Conservation (phyloP, 2,113 vertebrate species). For the Catharus bicknelli region DNA sequence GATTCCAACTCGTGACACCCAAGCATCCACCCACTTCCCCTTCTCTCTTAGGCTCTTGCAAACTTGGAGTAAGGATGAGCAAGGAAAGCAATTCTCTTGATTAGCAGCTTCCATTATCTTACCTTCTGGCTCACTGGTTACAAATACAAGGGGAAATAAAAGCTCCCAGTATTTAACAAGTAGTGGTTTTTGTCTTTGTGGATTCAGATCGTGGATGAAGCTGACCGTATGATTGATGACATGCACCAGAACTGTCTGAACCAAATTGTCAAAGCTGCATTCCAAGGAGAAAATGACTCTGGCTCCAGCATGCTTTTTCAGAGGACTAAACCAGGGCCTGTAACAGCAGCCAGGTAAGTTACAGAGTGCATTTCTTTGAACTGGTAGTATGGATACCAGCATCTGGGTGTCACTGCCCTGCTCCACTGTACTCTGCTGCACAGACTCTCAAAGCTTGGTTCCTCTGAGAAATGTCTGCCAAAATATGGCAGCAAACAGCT, state of each 20-base stretch:
- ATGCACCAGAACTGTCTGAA: slow-evolving; percentile 94
- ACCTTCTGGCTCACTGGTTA: neutral
- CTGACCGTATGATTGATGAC: slow-evolving; percentile 94
- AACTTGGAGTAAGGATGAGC: neutral
- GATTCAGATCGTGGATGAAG: slow-evolving; percentile 89
- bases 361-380: neutral
- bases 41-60: neutral
- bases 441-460: neutral
- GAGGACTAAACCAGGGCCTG: slow-evolving; percentile 66
- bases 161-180: neutral
- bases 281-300: slow-evolving; percentile 12
- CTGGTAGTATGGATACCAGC: neutral
- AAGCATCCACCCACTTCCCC: neutral
- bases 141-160: neutral
- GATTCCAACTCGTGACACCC: neutral
- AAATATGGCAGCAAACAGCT: neutral
- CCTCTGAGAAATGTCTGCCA: neutral
- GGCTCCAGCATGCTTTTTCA: slow-evolving; percentile 67
- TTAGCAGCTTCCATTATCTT: neutral
- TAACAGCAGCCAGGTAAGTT: slow-evolving; percentile 86
- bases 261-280: slow-evolving; percentile 83
- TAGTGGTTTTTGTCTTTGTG: neutral
- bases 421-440: neutral
- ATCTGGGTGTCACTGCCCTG: neutral
- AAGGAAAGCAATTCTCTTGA: neutral